Evolutionary conservation across 2,888 invertebrate genomes (phyloP).

Genomic region (Eupsilia transversa): DNA sequence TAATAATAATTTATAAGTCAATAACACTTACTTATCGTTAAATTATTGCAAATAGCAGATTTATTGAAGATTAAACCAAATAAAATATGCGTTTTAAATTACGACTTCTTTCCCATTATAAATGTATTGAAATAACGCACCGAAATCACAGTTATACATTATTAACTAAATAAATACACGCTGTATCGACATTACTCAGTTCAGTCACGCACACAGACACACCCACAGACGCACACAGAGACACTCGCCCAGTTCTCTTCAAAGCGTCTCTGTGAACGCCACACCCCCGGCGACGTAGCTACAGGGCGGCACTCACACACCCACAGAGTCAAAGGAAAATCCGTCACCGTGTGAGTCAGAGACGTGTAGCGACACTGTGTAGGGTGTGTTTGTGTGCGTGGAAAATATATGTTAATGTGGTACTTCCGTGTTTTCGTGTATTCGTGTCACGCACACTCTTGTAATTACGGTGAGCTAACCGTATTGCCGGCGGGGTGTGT

Average conservation of each 20-base stretch:
- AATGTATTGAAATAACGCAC: constrained; percentile 38
- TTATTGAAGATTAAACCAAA: background rate
- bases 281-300: constrained; percentile 82
- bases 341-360: constrained; percentile 57
- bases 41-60: background rate
- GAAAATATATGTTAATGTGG: constrained; percentile 87
- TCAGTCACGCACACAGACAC: constrained; percentile 62
- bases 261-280: constrained; percentile 75
- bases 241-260: constrained; percentile 73
- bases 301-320: constrained; percentile 86
- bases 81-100: constrained; percentile 12
- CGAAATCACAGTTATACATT: constrained; percentile 42
- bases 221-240: constrained; percentile 67
- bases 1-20: background rate
- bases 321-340: constrained; percentile 71
- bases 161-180: constrained; percentile 65
- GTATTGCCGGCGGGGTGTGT: constrained; percentile 54
- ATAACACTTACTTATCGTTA: too few species aligned
- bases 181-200: constrained; percentile 70
- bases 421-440: constrained; percentile 86
- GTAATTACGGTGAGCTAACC: constrained; percentile 30
- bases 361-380: constrained; percentile 70
- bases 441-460: constrained; percentile 83
- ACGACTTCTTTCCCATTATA: background rate
- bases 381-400: constrained; percentile 75